phyloP scores from a whole-genome alignment of 2,888 invertebrate genomes.

The Nemurella pictetii region DNA sequence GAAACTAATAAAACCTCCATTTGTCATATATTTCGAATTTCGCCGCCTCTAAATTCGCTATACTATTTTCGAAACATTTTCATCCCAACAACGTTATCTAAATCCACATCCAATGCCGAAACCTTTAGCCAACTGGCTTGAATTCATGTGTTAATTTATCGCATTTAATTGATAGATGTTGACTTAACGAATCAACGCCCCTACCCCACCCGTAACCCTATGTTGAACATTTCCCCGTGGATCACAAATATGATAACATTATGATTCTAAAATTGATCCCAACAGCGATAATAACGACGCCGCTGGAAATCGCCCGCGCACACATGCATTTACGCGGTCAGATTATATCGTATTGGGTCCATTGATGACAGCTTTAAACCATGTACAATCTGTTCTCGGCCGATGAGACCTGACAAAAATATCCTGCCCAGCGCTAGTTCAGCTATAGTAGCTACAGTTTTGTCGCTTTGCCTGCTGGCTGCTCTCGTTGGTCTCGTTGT shows the following conservation, averaged over 20 bases:
- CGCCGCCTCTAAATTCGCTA: no score
- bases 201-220: background rate
- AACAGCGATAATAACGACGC: background rate
- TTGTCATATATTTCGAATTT: no score
- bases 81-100: background rate
- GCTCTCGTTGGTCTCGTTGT: no score
- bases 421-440: no score
- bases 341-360: background rate
- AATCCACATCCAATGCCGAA: background rate
- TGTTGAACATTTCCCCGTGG: background rate
- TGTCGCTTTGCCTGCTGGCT: no score
- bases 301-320: background rate
- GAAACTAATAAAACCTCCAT: no score
- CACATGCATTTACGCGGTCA: background rate
- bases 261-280: background rate
- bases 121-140: background rate
- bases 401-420: background rate
- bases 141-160: background rate
- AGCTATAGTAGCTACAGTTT: no score
- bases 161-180: background rate
- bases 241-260: background rate
- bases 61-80: no score
- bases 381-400: conserved; percentile 11
- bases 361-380: conserved; percentile 4
- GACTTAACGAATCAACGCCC: background rate